Evolutionary conservation across 2,888 invertebrate species (phyloP).

Genomic region (Drosophila tripunctata): DNA sequence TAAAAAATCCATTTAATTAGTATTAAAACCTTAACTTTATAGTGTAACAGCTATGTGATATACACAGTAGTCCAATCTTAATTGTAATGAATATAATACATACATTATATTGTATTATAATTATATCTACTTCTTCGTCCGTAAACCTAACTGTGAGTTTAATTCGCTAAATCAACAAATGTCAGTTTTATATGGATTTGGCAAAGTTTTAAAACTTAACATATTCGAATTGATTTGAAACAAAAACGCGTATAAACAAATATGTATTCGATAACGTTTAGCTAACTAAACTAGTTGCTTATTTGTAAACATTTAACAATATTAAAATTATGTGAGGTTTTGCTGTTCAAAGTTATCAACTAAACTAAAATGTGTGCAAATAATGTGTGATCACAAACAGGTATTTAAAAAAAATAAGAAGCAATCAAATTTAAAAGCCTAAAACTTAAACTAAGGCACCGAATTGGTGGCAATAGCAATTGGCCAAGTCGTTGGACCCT

Average conservation of each 20-base stretch:
- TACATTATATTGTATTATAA: too few relatives aligned
- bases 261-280: constrained; percentile 63
- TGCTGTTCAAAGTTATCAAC: constrained; percentile 2
- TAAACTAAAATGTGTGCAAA: constrained; percentile 1
- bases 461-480: constrained; percentile 84
- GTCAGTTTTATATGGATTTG: too few relatives aligned
- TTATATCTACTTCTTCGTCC: too few relatives aligned
- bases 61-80: too few relatives aligned
- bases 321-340: constrained; percentile 40
- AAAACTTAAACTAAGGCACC: constrained; percentile 78
- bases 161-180: too few relatives aligned
- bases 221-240: neutral
- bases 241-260: neutral
- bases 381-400: constrained; percentile 1
- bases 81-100: too few relatives aligned
- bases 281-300: constrained; percentile 50
- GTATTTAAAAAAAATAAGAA: neutral
- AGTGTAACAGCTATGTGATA: too few relatives aligned
- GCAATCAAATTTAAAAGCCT: constrained; percentile 13
- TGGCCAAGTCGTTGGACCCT: constrained; percentile 84
- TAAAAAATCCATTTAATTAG: too few relatives aligned
- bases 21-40: too few relatives aligned
- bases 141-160: too few relatives aligned
- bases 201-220: too few relatives aligned
- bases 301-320: constrained; percentile 58